Evolutionary conservation across 2,113 vertebrate genomes (phyloP).

Genomic region (Sialia sialis): DNA sequence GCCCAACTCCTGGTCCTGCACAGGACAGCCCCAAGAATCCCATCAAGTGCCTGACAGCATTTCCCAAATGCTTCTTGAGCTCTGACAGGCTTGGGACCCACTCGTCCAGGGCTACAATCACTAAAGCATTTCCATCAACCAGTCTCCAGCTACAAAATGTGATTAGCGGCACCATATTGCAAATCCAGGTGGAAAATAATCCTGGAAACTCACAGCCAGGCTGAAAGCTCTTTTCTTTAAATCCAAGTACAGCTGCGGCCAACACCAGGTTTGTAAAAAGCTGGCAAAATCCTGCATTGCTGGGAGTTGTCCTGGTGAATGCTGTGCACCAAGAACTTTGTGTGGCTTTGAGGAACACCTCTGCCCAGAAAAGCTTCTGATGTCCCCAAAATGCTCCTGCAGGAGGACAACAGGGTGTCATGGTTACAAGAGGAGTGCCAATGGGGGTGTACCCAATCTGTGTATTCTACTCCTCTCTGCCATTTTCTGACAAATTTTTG

Average conservation of each 20-base stretch:
- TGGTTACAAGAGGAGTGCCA: neutral
- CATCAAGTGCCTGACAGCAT: neutral
- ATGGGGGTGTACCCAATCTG: no score
- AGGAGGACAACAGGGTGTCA: neutral
- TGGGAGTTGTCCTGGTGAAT: neutral
- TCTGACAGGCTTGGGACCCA: neutral
- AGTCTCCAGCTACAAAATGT: neutral
- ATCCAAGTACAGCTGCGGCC: neutral
- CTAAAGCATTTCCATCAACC: neutral
- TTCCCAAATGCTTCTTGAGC: neutral
- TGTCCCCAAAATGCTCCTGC: neutral
- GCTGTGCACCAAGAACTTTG: neutral
- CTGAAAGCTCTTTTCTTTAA: neutral
- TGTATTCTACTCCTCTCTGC: neutral
- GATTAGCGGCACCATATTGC: neutral
- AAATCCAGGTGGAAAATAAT: neutral
- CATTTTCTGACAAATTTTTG: neutral
- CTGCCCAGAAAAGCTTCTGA: neutral
- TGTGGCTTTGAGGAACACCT: neutral
- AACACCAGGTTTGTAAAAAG: neutral
- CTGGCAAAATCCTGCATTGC: neutral
- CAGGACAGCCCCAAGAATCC: neutral
- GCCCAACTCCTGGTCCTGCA: neutral
- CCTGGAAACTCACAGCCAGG: neutral
- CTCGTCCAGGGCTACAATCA: neutral